These are phyloP conservation scores for Porphyrio hochstetteri DNA, from an alignment of 2,113 vertebrate genomes.

Conservation along the genomic window DNA sequence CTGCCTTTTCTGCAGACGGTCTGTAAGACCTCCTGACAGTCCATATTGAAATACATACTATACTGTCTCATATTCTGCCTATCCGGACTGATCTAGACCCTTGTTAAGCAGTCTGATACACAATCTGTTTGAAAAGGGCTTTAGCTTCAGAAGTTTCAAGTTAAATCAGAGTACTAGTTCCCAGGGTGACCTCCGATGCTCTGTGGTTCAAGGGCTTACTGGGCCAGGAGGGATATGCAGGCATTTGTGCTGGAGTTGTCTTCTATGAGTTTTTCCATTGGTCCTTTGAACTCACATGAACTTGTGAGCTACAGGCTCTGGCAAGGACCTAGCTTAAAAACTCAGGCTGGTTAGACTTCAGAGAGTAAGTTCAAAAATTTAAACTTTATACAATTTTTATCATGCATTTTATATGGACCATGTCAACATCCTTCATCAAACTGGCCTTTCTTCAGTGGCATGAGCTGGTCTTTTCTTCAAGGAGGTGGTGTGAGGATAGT, in stretches of 20 bases:
- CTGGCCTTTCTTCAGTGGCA: not conserved
- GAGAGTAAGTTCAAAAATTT: not conserved
- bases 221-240: not conserved
- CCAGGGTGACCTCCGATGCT: not conserved
- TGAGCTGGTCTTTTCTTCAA: not conserved
- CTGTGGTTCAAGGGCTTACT: not conserved
- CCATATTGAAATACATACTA: not conserved
- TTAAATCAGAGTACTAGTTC: not conserved
- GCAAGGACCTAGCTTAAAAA: not conserved
- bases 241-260: not conserved
- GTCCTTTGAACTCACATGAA: fast-evolving
- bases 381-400: not conserved
- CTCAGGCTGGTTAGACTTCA: not conserved
- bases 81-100: not conserved
- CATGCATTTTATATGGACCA: not conserved
- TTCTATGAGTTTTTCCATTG: not conserved
- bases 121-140: not conserved
- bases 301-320: not conserved
- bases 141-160: not conserved
- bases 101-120: not conserved
- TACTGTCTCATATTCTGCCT: not conserved
- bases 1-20: not conserved
- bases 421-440: not conserved
- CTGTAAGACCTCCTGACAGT: not conserved
- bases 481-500: not conserved